Evolutionary conservation across 2,888 invertebrate species (phyloP).

Genomic region (Agrotis clavis): DNA sequence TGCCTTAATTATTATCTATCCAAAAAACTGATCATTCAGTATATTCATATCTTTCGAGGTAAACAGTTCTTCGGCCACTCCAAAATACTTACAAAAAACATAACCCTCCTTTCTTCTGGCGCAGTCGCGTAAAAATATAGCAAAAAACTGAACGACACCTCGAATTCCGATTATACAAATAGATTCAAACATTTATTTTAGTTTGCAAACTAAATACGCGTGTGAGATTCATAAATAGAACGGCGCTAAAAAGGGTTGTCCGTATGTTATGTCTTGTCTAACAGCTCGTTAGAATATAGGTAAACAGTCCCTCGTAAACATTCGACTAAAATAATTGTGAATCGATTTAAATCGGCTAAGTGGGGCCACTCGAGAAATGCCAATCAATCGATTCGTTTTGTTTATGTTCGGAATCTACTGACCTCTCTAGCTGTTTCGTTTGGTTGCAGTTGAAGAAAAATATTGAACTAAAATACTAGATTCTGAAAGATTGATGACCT

Average conservation of each 20-base stretch:
- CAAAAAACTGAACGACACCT: constrained; percentile 3
- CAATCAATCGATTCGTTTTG: constrained; percentile 52
- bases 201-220: constrained; percentile 23
- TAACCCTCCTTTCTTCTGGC: no score
- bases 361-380: constrained; percentile 54
- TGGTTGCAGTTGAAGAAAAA: neutral
- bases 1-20: neutral
- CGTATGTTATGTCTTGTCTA: constrained; percentile 40
- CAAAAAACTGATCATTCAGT: neutral
- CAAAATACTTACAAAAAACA: neutral
- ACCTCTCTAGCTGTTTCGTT: constrained; percentile 25
- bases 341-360: constrained; percentile 58
- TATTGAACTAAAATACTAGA: neutral
- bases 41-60: no score
- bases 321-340: constrained; percentile 46
- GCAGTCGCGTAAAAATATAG: neutral
- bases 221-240: constrained; percentile 38
- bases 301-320: constrained; percentile 57
- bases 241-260: constrained; percentile 45
- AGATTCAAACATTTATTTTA: constrained; percentile 37
- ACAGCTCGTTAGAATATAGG: constrained; percentile 47
- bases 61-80: neutral
- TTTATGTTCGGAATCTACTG: constrained; percentile 35
- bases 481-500: neutral
- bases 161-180: constrained; percentile 25